phyloP scores from a whole-genome alignment of 2,888 invertebrate genomes.

The Meloe dianella region DNA sequence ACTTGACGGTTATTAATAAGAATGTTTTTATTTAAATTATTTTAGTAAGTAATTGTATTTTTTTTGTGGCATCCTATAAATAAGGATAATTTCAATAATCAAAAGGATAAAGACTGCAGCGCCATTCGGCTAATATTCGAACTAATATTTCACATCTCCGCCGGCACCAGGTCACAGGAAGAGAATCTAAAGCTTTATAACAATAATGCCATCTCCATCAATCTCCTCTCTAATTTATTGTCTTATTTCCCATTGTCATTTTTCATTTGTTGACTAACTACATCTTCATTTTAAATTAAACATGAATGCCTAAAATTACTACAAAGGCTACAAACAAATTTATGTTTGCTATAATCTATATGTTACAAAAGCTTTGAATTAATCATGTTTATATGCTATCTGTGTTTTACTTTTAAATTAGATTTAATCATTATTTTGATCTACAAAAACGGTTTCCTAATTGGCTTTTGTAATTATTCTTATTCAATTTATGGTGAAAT shows the following conservation, averaged over 20 bases:
- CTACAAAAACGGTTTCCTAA: too few relatives aligned
- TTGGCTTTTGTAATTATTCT: too few relatives aligned
- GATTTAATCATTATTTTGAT: slow-evolving; percentile 36
- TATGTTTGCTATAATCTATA: slow-evolving; percentile 38
- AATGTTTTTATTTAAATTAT: neutral
- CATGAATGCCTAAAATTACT: slow-evolving; percentile 43
- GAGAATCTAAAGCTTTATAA: slow-evolving; percentile 51
- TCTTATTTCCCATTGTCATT: slow-evolving; percentile 53
- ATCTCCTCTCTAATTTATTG: slow-evolving; percentile 55
- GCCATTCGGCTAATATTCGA: slow-evolving; percentile 21
- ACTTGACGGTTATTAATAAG: neutral
- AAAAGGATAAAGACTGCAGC: slow-evolving; percentile 15
- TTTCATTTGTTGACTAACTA: slow-evolving; percentile 39
- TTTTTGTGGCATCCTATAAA: too few relatives aligned
- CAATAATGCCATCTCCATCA: slow-evolving; percentile 52
- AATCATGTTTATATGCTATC: slow-evolving; percentile 44
- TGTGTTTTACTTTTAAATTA: slow-evolving; percentile 40
- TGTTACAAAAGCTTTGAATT: slow-evolving; percentile 38
- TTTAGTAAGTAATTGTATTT: too few relatives aligned
- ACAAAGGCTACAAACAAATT: slow-evolving; percentile 39
- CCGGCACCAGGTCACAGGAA: slow-evolving; percentile 32
- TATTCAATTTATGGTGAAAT: slow-evolving; percentile 14
- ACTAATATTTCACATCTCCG: slow-evolving; percentile 12
- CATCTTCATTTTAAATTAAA: slow-evolving; percentile 46
- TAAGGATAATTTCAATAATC: neutral